phyloP scores from a whole-genome alignment of 2,888 invertebrate genomes.

The Cantharis nigra region DNA sequence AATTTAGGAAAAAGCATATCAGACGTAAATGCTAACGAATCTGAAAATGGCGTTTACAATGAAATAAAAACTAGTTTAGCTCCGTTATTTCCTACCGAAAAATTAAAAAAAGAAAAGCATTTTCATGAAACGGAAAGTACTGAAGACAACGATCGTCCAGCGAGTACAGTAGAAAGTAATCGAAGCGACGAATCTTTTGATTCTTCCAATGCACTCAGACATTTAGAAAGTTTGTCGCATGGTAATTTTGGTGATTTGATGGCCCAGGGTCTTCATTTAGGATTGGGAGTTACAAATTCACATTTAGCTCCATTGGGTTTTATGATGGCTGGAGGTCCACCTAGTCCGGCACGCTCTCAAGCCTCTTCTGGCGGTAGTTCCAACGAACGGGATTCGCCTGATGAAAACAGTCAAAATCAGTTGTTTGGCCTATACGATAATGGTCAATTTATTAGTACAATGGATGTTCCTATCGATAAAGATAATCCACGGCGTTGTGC shows the following conservation, averaged over 20 bases:
- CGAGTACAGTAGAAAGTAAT: conserved; percentile 61
- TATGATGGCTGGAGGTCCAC: conserved; percentile 61
- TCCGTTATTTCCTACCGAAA: conserved; percentile 53
- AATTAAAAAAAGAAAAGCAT: conserved; percentile 53
- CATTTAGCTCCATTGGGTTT: conserved; percentile 57
- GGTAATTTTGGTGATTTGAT: conserved; percentile 69
- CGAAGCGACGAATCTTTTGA: conserved; percentile 65
- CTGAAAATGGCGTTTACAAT: conserved; percentile 45
- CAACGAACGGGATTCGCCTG: conserved; percentile 61
- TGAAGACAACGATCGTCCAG: conserved; percentile 53
- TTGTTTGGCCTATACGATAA: conserved; percentile 75
- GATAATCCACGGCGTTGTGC: conserved; percentile 91
- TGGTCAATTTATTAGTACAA: conserved; percentile 72
- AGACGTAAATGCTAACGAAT: conserved; percentile 55
- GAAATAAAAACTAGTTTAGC: conserved; percentile 55
- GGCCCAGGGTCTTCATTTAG: conserved; percentile 53
- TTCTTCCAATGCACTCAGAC: conserved; percentile 72
- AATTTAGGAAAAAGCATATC: conserved; percentile 57
- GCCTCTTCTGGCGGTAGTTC: conserved; percentile 66
- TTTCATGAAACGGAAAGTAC: conserved; percentile 50
- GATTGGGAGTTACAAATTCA: conserved; percentile 50
- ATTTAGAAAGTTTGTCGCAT: conserved; percentile 79
- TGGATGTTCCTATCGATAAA: conserved; percentile 87
- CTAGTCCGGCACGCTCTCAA: conserved; percentile 65
- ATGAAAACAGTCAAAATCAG: conserved; percentile 65